A percentile compares a stretch with the other conserved stretches of the same genome.
phyloP scores from a whole-genome alignment of 1,140 invertebrate genomes.

The Muscidifurax raptorellus region DNA sequence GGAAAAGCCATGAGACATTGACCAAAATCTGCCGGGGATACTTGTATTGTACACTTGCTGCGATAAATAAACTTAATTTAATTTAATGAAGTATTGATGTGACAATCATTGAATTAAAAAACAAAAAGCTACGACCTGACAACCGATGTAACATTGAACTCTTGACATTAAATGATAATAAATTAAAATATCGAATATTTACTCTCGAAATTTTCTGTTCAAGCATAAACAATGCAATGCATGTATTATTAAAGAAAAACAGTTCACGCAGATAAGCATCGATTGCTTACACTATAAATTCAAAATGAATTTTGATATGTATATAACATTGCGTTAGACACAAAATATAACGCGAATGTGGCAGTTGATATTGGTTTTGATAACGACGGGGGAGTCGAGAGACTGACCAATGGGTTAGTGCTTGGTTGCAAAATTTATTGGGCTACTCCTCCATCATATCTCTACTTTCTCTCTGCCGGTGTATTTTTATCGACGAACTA shows the following conservation, averaged over 20 bases:
- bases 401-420: not conserved
- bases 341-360: not conserved
- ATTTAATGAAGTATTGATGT: no score
- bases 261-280: not conserved
- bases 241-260: not conserved
- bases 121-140: no score
- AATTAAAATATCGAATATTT: not conserved
- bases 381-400: not conserved
- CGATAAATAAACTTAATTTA: no score
- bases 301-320: not conserved
- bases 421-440: conserved; percentile 24
- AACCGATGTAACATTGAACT: not conserved
- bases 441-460: not conserved
- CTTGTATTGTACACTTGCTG: not conserved
- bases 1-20: not conserved
- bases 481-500: not conserved
- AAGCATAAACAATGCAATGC: not conserved
- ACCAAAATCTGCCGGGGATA: not conserved
- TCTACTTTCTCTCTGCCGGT: not conserved
- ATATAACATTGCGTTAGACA: not conserved
- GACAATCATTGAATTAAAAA: no score
- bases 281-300: not conserved
- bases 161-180: not conserved
- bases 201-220: no score
- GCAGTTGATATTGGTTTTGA: not conserved